Evolutionary conservation across 2,113 vertebrate genomes (phyloP).

Genomic region (Protobothrops mucrosquamatus): DNA sequence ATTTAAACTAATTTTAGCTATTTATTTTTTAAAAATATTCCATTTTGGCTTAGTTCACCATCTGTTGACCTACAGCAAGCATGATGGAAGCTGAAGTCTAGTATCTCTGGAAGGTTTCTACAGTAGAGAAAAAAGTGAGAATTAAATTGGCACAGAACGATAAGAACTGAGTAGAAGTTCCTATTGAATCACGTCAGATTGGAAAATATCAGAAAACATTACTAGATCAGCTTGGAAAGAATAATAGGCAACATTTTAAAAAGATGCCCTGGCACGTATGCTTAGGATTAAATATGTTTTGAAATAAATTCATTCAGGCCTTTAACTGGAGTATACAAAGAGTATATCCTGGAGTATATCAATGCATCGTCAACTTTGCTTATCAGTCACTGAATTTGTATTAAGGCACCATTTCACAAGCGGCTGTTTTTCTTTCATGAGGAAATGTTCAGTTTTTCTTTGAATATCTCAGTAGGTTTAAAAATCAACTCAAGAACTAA

Average conservation of each 20-base stretch:
- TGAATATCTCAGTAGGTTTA: neutral
- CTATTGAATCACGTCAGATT: neutral
- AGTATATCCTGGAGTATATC: too few species aligned
- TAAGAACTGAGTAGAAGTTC: neutral
- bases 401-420: constrained; percentile 3
- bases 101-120: neutral
- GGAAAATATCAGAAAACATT: neutral
- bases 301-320: neutral
- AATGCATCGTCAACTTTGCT: neutral
- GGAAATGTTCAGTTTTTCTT: neutral
- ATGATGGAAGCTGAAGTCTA: neutral
- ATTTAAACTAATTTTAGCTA: neutral
- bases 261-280: neutral
- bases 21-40: neutral
- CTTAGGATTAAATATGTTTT: neutral
- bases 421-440: neutral
- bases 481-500: constrained; percentile 3
- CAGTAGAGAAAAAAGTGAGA: neutral
- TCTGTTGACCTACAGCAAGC: neutral
- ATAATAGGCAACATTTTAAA: neutral
- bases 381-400: neutral
- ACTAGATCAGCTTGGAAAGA: neutral
- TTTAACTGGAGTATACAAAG: neutral
- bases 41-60: neutral
- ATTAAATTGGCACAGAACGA: neutral